These are phyloP conservation scores for Osmoderma eremita DNA, from an alignment of 2,888 invertebrate genomes.

Conservation along the genomic window DNA sequence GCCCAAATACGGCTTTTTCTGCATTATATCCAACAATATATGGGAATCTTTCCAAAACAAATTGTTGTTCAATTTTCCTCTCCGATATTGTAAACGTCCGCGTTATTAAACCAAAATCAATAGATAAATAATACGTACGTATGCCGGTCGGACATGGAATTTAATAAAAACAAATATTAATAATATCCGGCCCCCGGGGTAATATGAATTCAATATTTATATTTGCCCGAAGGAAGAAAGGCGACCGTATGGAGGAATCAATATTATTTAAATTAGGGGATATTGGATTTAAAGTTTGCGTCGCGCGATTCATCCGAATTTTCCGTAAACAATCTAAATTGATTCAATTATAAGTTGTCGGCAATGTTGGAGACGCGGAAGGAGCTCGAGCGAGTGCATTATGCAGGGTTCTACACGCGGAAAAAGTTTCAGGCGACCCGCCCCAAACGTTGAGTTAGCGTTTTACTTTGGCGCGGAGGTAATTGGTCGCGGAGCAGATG, in stretches of 20 bases:
- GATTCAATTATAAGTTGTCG: constrained; percentile 52
- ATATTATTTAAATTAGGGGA: constrained; percentile 39
- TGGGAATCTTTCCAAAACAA: too few species aligned
- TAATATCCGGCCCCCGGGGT: constrained; percentile 1
- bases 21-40: too few species aligned
- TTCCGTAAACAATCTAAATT: constrained; percentile 51
- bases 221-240: too few species aligned
- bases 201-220: constrained; percentile 24
- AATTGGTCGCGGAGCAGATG: constrained; percentile 33
- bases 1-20: too few species aligned
- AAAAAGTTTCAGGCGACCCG: constrained; percentile 21
- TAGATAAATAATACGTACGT: not conserved
- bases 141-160: not conserved
- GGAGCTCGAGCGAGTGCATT: constrained; percentile 25
- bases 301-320: constrained; percentile 28
- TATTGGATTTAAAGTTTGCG: constrained; percentile 36
- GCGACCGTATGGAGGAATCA: constrained; percentile 8
- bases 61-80: too few species aligned
- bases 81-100: too few species aligned
- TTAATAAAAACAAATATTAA: constrained; percentile 20
- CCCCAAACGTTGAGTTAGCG: constrained; percentile 20
- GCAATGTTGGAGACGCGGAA: constrained; percentile 19
- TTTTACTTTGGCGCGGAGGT: constrained; percentile 21
- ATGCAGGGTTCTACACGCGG: constrained; percentile 8
- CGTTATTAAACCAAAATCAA: not conserved